Conservation (phyloP, 2,797 vertebrate species). For the Sebastolobus altivelis region DNA sequence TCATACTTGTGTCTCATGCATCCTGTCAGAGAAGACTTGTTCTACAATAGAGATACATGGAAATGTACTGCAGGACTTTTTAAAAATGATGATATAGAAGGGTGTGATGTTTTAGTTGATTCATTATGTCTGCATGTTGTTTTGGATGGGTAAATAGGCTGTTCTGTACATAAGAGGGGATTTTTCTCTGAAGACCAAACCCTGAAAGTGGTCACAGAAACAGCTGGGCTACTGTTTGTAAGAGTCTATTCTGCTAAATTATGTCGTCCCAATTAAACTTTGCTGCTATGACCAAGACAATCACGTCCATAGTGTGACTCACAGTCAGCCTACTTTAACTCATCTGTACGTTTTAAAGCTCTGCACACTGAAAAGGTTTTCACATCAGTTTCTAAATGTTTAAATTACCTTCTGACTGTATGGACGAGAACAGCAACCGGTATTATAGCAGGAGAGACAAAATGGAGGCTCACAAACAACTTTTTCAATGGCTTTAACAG, state of each 20-base stretch:
- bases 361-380: background rate
- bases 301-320: background rate
- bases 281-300: background rate
- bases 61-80: background rate
- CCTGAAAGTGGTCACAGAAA: background rate
- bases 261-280: background rate
- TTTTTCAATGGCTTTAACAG: conserved; percentile 52
- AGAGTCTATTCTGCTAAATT: background rate
- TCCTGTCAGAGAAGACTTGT: background rate
- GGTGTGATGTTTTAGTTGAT: background rate
- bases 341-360: background rate
- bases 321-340: background rate
- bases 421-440: background rate
- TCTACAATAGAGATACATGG: background rate
- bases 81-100: background rate
- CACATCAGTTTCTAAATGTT: background rate
- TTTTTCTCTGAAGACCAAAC: background rate
- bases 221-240: background rate
- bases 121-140: background rate
- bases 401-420: background rate
- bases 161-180: background rate
- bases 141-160: background rate
- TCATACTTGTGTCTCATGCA: background rate
- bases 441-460: conserved; percentile 6
- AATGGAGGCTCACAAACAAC: conserved; percentile 34